Evolutionary conservation across 2,113 vertebrate genomes (phyloP).

Genomic region (Colius striatus): DNA sequence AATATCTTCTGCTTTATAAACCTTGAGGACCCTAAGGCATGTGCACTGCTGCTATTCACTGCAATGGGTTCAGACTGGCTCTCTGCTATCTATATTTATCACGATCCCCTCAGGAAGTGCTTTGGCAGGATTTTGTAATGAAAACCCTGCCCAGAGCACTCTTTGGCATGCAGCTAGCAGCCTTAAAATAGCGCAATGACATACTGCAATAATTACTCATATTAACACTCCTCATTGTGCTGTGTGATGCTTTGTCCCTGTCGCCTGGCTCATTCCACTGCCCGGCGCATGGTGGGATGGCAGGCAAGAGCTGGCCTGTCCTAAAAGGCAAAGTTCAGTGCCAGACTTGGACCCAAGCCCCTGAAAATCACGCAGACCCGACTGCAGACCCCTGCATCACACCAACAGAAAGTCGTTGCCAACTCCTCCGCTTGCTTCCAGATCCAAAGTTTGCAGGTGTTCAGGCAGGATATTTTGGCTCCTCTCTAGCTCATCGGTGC

Average conservation of each 20-base stretch:
- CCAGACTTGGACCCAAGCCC: not conserved
- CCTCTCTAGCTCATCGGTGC: not conserved
- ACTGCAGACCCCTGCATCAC: not conserved
- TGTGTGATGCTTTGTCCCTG: conserved; percentile 23
- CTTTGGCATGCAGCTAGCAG: conserved; percentile 59
- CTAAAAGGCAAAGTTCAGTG: conserved; percentile 3
- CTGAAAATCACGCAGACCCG: fast-evolving
- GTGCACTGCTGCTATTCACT: not conserved
- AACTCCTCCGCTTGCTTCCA: not conserved
- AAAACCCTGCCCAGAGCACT: conserved; percentile 69
- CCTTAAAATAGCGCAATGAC: conserved; percentile 72
- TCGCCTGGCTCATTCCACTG: not conserved
- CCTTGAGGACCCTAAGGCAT: conserved; percentile 49
- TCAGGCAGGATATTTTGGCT: conserved; percentile 15
- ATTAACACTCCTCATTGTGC: conserved; percentile 64
- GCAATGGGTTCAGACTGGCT: conserved; percentile 46
- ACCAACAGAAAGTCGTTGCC: not conserved
- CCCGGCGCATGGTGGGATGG: not conserved
- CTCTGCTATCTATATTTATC: conserved; percentile 74
- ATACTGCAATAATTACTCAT: conserved; percentile 74
- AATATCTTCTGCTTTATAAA: conserved; percentile 63
- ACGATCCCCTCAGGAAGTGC: conserved; percentile 69
- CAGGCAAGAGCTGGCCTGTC: conserved; percentile 28
- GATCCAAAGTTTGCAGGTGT: not conserved
- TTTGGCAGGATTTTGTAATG: conserved; percentile 72